Evolutionary conservation across 2,888 invertebrate species (phyloP), one percentile per base, ranked within the genome.

Genomic region (Margaritifera margaritifera): DNA sequence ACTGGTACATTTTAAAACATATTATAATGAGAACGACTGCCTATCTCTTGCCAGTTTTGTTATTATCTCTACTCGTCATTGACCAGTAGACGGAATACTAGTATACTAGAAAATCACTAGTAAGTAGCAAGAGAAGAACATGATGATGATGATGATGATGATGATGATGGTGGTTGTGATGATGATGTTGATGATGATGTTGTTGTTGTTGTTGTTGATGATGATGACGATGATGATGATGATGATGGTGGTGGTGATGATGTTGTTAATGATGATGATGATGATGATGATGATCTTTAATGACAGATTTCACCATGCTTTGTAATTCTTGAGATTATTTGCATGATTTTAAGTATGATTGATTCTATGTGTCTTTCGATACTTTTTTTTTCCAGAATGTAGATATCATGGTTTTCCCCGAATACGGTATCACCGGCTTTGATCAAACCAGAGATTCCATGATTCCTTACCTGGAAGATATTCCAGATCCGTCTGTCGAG

Each of bases 391-490:
- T 91, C 22, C 90, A 94, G 94, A 90, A 90, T 70, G 93, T 93
- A 0, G 94, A 95, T 80, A 94, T 96, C 25, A 91, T 96, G 18
- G 93, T 95, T 0, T 96, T 95, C 83, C 95, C 96, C 0, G 95
- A 96, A 87, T 87, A 91, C 53, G 87, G 89, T 0, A 88, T 92
- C 2, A 91, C 92, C 80, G 84, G 91, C 83, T 6, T 83, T 75
- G 24, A 83, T 5, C 74, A 80, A 18, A 74, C 79, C 6, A 68
- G 81, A 54, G 65, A 77, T 18, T 64, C 69, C 8, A 75, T 84
- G 8, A 58, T 69, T 11, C 81, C 72, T 3, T 82, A 72, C 74
- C 69, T 84, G 61, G 85, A 85, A 64, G 66, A 66, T 25, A 78
- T 84, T n/a, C 84, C 84, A 1, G 83, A 85, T 74, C 90, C 81